A percentile compares a stretch with the other conserved stretches of the same genome.
Evolutionary conservation across 2,888 invertebrate genomes (phyloP).

Genomic region (Unio pictorum): DNA sequence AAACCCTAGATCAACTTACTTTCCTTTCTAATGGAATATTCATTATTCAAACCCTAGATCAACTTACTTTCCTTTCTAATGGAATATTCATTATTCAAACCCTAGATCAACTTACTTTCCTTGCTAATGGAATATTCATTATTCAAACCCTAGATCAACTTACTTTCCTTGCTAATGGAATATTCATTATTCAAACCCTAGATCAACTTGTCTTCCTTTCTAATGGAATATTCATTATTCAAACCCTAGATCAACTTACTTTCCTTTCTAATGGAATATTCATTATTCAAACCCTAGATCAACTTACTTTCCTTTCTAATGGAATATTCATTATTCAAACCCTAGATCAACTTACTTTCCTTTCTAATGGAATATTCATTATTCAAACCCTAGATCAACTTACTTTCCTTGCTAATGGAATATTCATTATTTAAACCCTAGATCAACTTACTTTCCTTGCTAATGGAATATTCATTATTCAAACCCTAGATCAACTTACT

Average conservation of each 20-base stretch:
- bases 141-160: conserved; percentile 1
- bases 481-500: conserved; percentile 53
- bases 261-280: conserved; percentile 80
- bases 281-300: conserved; percentile 68
- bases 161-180: too few species aligned
- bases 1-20: conserved; percentile 41
- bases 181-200: conserved; percentile 32
- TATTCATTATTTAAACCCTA: conserved; percentile 76
- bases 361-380: conserved; percentile 82
- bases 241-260: conserved; percentile 41
- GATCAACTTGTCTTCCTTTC: conserved; percentile 64
- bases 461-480: too few species aligned
- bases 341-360: conserved; percentile 55
- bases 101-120: conserved; percentile 55
- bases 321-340: conserved; percentile 80
- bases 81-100: conserved; percentile 80
- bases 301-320: conserved; percentile 72
- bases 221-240: conserved; percentile 82
- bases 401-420: conserved; percentile 77
- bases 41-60: conserved; percentile 69
- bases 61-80: conserved; percentile 72
- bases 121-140: conserved; percentile 83
- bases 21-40: conserved; percentile 80
- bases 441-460: conserved; percentile 63
- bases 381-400: conserved; percentile 1